Base-by-base conservation (phyloP, 1,140 invertebrate species). In the Stegodyphus mimosarum region DNA sequence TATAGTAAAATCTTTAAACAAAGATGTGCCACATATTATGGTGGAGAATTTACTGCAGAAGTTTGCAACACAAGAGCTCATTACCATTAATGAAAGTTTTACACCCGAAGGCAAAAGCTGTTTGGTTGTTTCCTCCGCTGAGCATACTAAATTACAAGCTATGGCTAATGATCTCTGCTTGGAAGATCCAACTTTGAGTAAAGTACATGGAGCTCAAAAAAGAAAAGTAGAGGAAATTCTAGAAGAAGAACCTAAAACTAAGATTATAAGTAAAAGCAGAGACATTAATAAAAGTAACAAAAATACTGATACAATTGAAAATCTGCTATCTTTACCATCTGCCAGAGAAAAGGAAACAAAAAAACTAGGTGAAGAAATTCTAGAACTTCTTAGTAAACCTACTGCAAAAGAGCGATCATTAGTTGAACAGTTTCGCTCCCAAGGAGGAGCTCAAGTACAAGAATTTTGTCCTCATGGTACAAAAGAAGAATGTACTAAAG, bases 381-480 rank as follows among this genome's bases (percentile, higher is more conserved):
- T 98, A 86, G 96, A 98, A 89, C 90, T 99, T 7, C 91, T 99
- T 0, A 98, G 96, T 87, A 97, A 97, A 91, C 97, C 97, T 33
- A 98, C 97, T 5, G 97, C 97, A 3, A 99, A 99, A 91, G 97
- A 99, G 90, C 94, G 95, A 89, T 97, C 95, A 0, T 91, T 99
- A 18, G 95, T 97, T 15, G 97, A 99, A 91, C 94, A 96, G 88
- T 99, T 99, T 90, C 94, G 96, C 89, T 98, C 97, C 15, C 96
- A 98, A 92, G 97, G 97, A 89, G 97, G 88, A 17, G 87, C 86
- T 75, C 96, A 98, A 91, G 95, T 98, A 7, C 90, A 92, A 86
- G 97, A 99, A 90, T 99, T 98, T 91, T 99, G 98, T 91, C 95
- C 96, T 7, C 96, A 97, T 91, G 97, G 97, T 48, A 99, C 97